These are phyloP conservation scores for Macquaria ambigua DNA, from an alignment of 2,113 vertebrate genomes.

Conservation along the genomic window DNA sequence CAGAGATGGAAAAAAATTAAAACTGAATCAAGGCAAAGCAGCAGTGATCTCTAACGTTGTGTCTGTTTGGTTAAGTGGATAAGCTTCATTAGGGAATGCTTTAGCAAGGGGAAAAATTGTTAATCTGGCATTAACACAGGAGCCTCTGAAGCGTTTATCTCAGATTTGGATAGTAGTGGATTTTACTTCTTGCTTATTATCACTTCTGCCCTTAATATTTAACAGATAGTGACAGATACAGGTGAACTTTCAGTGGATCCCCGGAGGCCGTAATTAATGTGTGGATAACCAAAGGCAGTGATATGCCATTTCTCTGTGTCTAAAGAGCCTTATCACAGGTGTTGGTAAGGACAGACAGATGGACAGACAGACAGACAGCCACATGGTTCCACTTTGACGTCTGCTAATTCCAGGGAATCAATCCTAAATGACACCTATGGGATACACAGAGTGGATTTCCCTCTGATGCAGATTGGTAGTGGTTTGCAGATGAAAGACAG, in stretches of 20 bases:
- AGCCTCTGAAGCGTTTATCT: slow-evolving; percentile 35
- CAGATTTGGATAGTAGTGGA: slow-evolving; percentile 9
- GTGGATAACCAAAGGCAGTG: slow-evolving; percentile 10
- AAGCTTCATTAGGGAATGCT: slow-evolving; percentile 47
- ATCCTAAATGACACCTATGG: slow-evolving; percentile 84
- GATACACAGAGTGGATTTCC: slow-evolving; percentile 78
- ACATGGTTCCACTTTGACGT: slow-evolving; percentile 81
- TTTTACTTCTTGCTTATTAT: slow-evolving; percentile 33
- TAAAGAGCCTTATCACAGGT: slow-evolving; percentile 72
- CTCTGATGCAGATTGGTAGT: slow-evolving; percentile 82
- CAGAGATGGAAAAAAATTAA: slow-evolving; percentile 33
- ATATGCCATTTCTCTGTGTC: slow-evolving; percentile 30
- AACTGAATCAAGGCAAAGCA: slow-evolving; percentile 38
- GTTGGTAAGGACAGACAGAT: slow-evolving; percentile 64
- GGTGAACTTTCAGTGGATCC: slow-evolving; percentile 16
- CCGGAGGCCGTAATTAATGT: slow-evolving; percentile 23
- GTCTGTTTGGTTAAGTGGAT: slow-evolving; percentile 52
- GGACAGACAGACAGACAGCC: slow-evolving; percentile 65
- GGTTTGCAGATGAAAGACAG: slow-evolving; percentile 83
- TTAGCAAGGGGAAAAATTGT: slow-evolving; percentile 44
- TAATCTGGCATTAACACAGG: slow-evolving; percentile 36
- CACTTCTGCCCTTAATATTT: slow-evolving; percentile 40
- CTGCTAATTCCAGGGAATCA: slow-evolving; percentile 82
- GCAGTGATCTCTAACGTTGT: slow-evolving; percentile 32
- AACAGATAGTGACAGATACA: slow-evolving; percentile 46